A percentile compares a stretch with the other conserved stretches of the same genome.
Evolutionary conservation across 2,113 vertebrate species (phyloP).

Genomic region (Nibea coibor): DNA sequence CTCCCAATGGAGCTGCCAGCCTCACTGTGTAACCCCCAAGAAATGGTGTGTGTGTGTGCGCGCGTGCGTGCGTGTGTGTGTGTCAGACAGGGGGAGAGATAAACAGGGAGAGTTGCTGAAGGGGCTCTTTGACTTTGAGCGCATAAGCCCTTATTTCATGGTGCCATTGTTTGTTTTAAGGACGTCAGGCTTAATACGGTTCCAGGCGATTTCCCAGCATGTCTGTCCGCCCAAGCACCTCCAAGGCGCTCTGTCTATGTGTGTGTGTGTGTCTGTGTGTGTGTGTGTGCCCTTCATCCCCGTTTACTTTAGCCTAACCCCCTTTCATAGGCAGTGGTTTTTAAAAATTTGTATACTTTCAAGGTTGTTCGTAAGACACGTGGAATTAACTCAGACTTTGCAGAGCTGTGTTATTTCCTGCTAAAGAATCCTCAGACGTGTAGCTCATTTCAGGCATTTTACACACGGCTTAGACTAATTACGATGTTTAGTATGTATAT

Average conservation of each 20-base stretch:
- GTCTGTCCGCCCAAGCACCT: slow-evolving; percentile 74
- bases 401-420: not conserved
- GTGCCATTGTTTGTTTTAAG: slow-evolving; percentile 81
- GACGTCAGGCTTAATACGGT: slow-evolving; percentile 79
- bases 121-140: slow-evolving; percentile 81
- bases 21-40: slow-evolving; percentile 71
- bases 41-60: slow-evolving; percentile 44
- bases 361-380: slow-evolving; percentile 39
- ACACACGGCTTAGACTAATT: slow-evolving; percentile 10
- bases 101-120: slow-evolving; percentile 74
- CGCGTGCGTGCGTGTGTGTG: slow-evolving; percentile 7
- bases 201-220: slow-evolving; percentile 78
- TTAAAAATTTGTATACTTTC: slow-evolving; percentile 27
- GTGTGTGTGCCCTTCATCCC: slow-evolving; percentile 46
- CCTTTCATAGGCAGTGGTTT: slow-evolving; percentile 38
- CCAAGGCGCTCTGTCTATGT: slow-evolving; percentile 69
- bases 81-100: slow-evolving; percentile 68
- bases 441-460: not conserved
- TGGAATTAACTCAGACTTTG: not conserved
- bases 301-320: slow-evolving; percentile 60
- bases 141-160: slow-evolving; percentile 81
- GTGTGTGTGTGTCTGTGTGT: not conserved
- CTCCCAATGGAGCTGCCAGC: slow-evolving; percentile 59
- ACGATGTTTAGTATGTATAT: slow-evolving; percentile 1
- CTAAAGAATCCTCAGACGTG: not conserved